These are phyloP conservation scores for Cryptotermes secundus DNA, from an alignment of 1,140 invertebrate genomes.

Conservation along the genomic window DNA sequence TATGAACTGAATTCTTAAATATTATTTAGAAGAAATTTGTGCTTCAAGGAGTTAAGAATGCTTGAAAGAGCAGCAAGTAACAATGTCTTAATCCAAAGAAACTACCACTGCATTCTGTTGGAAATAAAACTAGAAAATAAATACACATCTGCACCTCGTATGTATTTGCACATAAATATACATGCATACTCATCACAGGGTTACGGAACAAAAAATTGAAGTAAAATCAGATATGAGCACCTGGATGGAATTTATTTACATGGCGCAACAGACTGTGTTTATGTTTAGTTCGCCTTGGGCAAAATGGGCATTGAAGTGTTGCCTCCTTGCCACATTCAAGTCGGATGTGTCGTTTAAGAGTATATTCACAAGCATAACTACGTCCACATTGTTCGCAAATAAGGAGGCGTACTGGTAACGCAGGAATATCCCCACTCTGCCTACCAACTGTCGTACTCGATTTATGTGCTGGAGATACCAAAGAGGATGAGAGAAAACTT, in stretches of 20 bases:
- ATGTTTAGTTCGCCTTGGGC: conserved; percentile 31
- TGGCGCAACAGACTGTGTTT: conserved; percentile 28
- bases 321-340: conserved; percentile 41
- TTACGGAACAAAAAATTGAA: neutral
- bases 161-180: too few species aligned
- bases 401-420: neutral
- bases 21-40: too few species aligned
- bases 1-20: too few species aligned
- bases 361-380: conserved; percentile 20
- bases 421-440: neutral
- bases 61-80: too few species aligned
- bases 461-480: neutral
- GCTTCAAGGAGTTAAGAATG: too few species aligned
- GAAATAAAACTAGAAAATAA: too few species aligned
- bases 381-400: conserved; percentile 27
- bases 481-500: neutral
- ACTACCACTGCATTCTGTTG: too few species aligned
- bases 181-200: too few species aligned
- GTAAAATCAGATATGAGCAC: neutral
- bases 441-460: neutral
- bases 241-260: conserved; percentile 22
- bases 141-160: too few species aligned
- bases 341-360: conserved; percentile 39
- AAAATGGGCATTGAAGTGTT: conserved; percentile 43
- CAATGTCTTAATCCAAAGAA: too few species aligned